Evolutionary conservation across 2,888 invertebrate species (phyloP).

Genomic region (Sesia apiformis): DNA sequence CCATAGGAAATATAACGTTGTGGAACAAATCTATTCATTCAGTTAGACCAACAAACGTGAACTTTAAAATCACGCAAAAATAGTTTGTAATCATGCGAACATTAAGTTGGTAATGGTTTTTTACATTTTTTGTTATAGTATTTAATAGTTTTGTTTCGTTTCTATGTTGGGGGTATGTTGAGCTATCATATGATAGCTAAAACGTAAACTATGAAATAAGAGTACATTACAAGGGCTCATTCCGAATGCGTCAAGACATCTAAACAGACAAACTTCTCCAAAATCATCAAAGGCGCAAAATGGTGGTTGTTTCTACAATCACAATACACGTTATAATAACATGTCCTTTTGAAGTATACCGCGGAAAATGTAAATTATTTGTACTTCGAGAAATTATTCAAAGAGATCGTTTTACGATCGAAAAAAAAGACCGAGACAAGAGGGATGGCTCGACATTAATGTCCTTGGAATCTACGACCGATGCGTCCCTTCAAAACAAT

Average conservation of each 20-base stretch:
- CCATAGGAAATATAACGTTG: too few species aligned
- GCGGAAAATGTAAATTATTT: constrained; percentile 32
- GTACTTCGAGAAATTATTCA: constrained; percentile 56
- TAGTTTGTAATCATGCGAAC: too few species aligned
- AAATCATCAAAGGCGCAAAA: constrained; percentile 24
- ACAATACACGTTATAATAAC: constrained; percentile 15
- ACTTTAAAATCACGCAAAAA: too few species aligned
- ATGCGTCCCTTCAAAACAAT: constrained; percentile 50
- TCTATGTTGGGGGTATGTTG: too few species aligned
- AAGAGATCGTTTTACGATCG: constrained; percentile 48
- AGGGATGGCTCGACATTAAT: constrained; percentile 46
- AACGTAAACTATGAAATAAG: too few species aligned
- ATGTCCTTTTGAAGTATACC: constrained; percentile 49
- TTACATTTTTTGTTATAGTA: too few species aligned
- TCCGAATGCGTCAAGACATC: not conserved
- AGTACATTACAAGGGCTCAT: too few species aligned
- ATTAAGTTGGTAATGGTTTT: too few species aligned
- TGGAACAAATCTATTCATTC: too few species aligned
- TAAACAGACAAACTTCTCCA: constrained; percentile 5
- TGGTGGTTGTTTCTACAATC: constrained; percentile 15
- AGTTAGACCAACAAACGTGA: too few species aligned
- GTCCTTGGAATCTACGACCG: constrained; percentile 42
- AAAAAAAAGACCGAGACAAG: constrained; percentile 27
- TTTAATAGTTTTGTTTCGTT: too few species aligned
- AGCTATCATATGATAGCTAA: too few species aligned